Conservation (phyloP, 2,797 vertebrate genomes). For the Gila robusta region DNA sequence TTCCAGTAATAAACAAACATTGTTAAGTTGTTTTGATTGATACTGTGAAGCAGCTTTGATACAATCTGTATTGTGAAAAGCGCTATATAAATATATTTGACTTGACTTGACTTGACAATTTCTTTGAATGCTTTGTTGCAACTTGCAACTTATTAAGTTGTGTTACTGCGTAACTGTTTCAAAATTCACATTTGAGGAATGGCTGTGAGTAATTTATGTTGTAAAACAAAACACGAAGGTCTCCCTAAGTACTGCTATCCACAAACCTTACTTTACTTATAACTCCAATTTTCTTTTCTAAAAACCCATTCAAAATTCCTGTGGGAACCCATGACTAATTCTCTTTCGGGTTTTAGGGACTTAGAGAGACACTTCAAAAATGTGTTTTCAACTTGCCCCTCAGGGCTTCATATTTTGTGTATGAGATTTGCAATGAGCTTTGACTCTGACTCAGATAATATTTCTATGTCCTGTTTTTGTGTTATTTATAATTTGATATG, state of each 20-base stretch:
- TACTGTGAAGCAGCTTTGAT: too few species aligned
- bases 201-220: neutral
- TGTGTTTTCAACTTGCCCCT: neutral
- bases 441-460: neutral
- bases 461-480: neutral
- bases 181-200: neutral
- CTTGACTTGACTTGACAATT: neutral
- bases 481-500: neutral
- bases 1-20: too few species aligned
- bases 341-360: neutral
- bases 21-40: too few species aligned
- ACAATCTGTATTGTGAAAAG: too few species aligned
- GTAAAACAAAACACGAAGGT: conserved; percentile 2
- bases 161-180: neutral
- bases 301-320: neutral
- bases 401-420: neutral
- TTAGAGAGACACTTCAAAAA: neutral
- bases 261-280: neutral
- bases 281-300: neutral
- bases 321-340: neutral
- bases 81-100: too few species aligned
- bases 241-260: too few species aligned
- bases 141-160: neutral
- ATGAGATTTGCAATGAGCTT: neutral
- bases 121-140: neutral